phyloP scores from a whole-genome alignment of 2,797 vertebrate genomes.

The Catamblyrhynchus diadema region DNA sequence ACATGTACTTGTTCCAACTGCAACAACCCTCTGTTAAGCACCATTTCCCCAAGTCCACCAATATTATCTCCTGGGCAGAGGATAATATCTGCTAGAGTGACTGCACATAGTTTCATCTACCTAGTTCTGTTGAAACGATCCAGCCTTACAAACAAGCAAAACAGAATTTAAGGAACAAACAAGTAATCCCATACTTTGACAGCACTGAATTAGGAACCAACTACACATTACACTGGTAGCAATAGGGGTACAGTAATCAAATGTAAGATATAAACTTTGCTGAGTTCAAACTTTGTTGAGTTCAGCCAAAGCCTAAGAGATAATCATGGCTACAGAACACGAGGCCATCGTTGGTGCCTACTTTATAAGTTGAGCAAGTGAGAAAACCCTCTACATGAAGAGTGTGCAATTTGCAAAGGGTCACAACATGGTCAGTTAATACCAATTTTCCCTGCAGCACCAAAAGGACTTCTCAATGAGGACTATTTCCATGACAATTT shows the following conservation, averaged over 20 bases:
- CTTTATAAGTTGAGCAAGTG: background rate
- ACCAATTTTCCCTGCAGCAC: conserved; percentile 7
- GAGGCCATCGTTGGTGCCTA: background rate
- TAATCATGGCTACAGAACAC: background rate
- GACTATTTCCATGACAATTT: background rate
- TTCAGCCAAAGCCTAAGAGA: background rate
- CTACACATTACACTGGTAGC: background rate
- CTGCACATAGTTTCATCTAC: background rate
- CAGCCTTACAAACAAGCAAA: background rate
- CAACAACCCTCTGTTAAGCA: background rate
- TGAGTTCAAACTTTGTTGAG: background rate
- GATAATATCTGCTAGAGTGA: background rate
- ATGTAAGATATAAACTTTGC: background rate
- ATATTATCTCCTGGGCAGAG: background rate
- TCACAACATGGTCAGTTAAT: conserved; percentile 24
- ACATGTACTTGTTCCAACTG: background rate
- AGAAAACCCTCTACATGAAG: background rate
- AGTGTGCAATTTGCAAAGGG: background rate
- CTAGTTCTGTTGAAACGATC: background rate
- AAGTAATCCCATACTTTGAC: background rate
- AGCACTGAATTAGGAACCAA: background rate
- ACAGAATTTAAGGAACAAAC: background rate
- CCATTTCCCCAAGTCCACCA: background rate
- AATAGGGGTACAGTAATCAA: background rate
- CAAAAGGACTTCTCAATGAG: background rate